These are phyloP conservation scores for Cordylochernes scorpioides DNA, from an alignment of 2,888 invertebrate genomes.

Conservation along the genomic window DNA sequence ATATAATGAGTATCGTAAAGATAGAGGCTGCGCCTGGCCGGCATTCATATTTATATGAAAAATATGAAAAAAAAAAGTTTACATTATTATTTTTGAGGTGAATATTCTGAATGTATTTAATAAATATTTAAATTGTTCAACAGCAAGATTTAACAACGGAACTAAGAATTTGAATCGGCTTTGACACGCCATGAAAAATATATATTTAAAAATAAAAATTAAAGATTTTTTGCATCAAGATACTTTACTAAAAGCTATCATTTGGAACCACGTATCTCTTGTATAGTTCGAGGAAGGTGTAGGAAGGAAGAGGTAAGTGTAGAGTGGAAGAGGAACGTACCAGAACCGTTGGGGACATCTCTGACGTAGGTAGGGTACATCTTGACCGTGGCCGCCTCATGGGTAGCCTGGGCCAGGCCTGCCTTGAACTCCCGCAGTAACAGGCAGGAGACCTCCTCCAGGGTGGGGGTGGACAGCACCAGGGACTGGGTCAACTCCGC, in stretches of 20 bases:
- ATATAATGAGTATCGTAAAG: too few species aligned
- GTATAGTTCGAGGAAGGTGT: neutral
- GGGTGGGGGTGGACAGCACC: neutral
- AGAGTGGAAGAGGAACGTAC: too few species aligned
- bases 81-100: too few species aligned
- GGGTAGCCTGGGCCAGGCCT: neutral
- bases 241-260: neutral
- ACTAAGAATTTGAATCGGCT: too few species aligned
- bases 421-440: neutral
- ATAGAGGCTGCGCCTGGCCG: too few species aligned
- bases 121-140: too few species aligned
- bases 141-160: too few species aligned
- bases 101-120: too few species aligned
- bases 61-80: too few species aligned
- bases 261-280: neutral
- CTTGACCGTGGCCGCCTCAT: neutral
- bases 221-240: neutral
- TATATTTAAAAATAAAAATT: neutral
- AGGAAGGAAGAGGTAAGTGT: too few species aligned
- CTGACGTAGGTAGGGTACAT: neutral
- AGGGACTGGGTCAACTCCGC: neutral
- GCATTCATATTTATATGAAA: too few species aligned
- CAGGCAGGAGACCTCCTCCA: neutral
- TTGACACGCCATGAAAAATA: too few species aligned
- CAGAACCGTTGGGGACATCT: neutral